Conservation (phyloP, 2,888 invertebrate species). For the Cantharis lateralis region DNA sequence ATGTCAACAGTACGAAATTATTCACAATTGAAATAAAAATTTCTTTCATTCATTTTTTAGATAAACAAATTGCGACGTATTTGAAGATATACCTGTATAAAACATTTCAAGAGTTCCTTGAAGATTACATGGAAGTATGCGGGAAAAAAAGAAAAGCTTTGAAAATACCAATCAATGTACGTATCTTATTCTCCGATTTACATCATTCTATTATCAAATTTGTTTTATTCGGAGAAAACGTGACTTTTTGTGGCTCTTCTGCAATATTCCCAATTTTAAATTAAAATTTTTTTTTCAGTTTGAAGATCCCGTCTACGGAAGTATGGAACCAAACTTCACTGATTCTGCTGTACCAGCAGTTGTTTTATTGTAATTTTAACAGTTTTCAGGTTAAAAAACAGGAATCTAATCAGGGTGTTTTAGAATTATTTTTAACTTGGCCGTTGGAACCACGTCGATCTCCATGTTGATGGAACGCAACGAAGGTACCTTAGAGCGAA, state of each 20-base stretch:
- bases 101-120: constrained; percentile 74
- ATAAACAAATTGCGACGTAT: constrained; percentile 68
- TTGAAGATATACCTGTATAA: constrained; percentile 74
- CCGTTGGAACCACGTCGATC: background rate
- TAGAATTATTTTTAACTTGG: constrained; percentile 2
- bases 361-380: background rate
- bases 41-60: constrained; percentile 57
- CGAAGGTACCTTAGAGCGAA: constrained; percentile 2
- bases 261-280: no score
- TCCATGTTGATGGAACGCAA: constrained; percentile 13
- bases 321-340: constrained; percentile 77
- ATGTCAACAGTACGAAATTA: constrained; percentile 74
- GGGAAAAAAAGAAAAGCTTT: constrained; percentile 67
- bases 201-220: no score
- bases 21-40: background rate
- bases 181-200: no score
- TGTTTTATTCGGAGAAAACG: no score
- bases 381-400: background rate
- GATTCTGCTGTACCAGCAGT: constrained; percentile 71
- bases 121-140: constrained; percentile 66
- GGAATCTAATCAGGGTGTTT: background rate
- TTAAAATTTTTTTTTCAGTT: no score
- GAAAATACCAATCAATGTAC: constrained; percentile 64
- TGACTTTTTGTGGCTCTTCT: no score
- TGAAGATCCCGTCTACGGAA: constrained; percentile 2